Conservation (phyloP, 2,888 invertebrate species). For the Microdon myrmicae region DNA sequence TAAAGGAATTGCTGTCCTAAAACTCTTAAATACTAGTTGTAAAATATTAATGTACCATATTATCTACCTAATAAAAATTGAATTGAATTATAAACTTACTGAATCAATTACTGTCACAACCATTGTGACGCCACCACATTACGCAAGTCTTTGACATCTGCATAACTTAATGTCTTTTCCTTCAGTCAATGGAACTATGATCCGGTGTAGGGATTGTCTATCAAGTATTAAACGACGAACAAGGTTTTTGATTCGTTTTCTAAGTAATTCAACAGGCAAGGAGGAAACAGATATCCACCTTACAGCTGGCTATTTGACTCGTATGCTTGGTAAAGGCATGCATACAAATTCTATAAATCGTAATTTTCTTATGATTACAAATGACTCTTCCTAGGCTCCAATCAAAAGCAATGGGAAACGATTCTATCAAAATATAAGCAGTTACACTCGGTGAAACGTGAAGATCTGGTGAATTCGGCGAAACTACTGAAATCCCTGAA, state of each 20-base stretch:
- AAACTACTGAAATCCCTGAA: slow-evolving; percentile 59
- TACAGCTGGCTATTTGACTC: slow-evolving; percentile 23
- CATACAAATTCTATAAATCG: neutral
- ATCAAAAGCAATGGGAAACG: slow-evolving; percentile 56
- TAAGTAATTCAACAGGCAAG: slow-evolving; percentile 9
- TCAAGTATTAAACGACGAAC: slow-evolving; percentile 15
- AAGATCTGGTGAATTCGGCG: slow-evolving; percentile 58
- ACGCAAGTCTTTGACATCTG: too few relatives aligned
- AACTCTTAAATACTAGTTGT: too few relatives aligned
- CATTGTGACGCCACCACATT: too few relatives aligned
- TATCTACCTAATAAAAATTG: too few relatives aligned
- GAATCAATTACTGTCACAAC: too few relatives aligned
- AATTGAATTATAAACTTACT: too few relatives aligned
- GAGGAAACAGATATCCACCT: slow-evolving; percentile 26
- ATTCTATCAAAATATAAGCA: slow-evolving; percentile 60
- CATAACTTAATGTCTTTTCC: too few relatives aligned
- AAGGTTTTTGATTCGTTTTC: slow-evolving; percentile 18
- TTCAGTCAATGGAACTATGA: too few relatives aligned
- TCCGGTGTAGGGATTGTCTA: neutral
- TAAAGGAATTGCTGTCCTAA: too few relatives aligned
- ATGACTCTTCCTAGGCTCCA: slow-evolving; percentile 54
- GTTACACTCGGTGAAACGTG: slow-evolving; percentile 57
- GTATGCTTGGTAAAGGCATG: slow-evolving; percentile 15
- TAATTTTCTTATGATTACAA: neutral
- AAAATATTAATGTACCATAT: too few relatives aligned